Percentiles rank a stretch among this genome's conserved stretches.
These are phyloP conservation scores for Drosophila parvula DNA, from an alignment of 1,140 invertebrate species.

Conservation along the genomic window DNA sequence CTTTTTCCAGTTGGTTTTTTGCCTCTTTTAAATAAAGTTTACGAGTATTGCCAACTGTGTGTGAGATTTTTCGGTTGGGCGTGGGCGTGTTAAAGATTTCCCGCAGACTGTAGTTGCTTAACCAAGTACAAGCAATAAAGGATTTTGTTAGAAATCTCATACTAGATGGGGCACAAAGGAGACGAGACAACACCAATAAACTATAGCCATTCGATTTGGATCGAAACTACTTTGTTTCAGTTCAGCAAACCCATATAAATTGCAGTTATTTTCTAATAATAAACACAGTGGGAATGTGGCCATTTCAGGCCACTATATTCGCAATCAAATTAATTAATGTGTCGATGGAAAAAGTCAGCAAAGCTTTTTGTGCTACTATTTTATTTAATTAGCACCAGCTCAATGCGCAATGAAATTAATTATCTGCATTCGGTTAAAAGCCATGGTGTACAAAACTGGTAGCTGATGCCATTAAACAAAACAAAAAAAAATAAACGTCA, in stretches of 20 bases:
- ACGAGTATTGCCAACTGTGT: constrained; percentile 12
- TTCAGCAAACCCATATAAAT: constrained; percentile 33
- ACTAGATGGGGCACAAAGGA: background rate
- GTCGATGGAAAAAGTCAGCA: constrained; percentile 41
- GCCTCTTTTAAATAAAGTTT: constrained; percentile 29
- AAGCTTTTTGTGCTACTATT: constrained; percentile 36
- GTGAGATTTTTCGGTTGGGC: constrained; percentile 7
- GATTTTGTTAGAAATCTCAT: constrained; percentile 32
- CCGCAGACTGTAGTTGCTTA: constrained; percentile 21
- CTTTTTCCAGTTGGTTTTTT: constrained; percentile 4
- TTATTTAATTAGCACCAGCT: constrained; percentile 57
- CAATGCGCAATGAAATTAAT: constrained; percentile 54
- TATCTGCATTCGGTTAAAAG: constrained; percentile 43
- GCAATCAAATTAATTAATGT: constrained; percentile 61
- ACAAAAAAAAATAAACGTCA: constrained; percentile 20
- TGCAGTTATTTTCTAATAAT: constrained; percentile 16
- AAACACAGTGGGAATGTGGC: constrained; percentile 23
- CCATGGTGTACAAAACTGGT: constrained; percentile 16
- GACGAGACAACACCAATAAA: background rate
- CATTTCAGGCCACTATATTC: constrained; percentile 38
- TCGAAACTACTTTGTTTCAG: constrained; percentile 23
- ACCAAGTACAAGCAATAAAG: constrained; percentile 62
- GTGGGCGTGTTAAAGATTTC: constrained; percentile 38
- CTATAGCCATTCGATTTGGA: constrained; percentile 3
- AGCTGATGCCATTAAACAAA: constrained; percentile 3